Evolutionary conservation across 2,797 vertebrate species (phyloP).

Genomic region (Gymnocypris eckloni): DNA sequence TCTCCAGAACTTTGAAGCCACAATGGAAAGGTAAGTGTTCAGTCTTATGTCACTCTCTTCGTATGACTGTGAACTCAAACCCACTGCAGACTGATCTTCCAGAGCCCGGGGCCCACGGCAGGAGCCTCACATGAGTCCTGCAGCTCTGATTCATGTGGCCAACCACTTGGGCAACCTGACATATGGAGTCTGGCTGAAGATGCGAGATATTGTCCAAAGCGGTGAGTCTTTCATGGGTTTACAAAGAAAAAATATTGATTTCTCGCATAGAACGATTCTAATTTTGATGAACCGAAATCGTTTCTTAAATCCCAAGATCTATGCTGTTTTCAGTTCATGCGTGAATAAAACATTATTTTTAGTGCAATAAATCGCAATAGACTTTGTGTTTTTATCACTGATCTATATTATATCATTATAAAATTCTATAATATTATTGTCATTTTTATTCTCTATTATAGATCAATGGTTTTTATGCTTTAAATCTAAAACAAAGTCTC

Average conservation of each 20-base stretch:
- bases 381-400: too few relatives aligned
- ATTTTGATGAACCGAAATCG: neutral
- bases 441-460: too few relatives aligned
- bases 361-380: too few relatives aligned
- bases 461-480: too few relatives aligned
- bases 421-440: too few relatives aligned
- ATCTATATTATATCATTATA: too few relatives aligned
- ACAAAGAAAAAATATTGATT: too few relatives aligned
- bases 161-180: slow-evolving; percentile 5
- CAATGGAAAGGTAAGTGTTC: slow-evolving; percentile 8
- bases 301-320: too few relatives aligned
- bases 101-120: neutral
- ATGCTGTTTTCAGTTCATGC: neutral
- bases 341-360: too few relatives aligned
- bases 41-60: neutral
- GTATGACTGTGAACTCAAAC: neutral
- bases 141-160: slow-evolving; percentile 39
- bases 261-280: neutral
- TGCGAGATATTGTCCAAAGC: neutral
- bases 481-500: too few relatives aligned
- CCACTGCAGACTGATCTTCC: neutral
- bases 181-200: slow-evolving; percentile 3
- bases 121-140: neutral
- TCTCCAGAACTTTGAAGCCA: neutral
- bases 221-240: neutral